phyloP scores from a whole-genome alignment of 2,113 vertebrate species.

The Zeus faber region DNA sequence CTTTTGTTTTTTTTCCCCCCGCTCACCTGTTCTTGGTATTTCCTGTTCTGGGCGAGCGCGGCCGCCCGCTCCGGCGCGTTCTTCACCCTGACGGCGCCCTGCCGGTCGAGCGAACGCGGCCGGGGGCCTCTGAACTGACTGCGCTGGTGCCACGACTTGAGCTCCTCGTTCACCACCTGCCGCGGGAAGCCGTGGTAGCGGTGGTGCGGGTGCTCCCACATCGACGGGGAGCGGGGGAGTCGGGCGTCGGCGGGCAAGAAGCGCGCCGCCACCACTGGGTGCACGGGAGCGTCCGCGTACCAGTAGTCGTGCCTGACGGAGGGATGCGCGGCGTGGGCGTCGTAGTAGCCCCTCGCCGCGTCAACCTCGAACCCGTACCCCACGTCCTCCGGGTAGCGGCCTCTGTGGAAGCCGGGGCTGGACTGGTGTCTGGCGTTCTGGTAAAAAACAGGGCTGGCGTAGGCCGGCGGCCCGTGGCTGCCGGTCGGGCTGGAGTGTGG shows the following conservation, averaged over 20 bases:
- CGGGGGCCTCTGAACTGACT: constrained; percentile 70
- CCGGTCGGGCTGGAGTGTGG: constrained; percentile 34
- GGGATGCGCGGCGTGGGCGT: constrained; percentile 44
- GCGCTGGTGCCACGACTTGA: constrained; percentile 83
- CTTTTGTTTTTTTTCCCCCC: no score
- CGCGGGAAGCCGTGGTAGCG: constrained; percentile 57
- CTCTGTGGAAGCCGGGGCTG: constrained; percentile 45
- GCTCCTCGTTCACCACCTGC: constrained; percentile 79
- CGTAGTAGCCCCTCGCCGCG: constrained; percentile 57
- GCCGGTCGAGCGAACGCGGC: constrained; percentile 82
- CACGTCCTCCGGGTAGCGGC: constrained; percentile 53
- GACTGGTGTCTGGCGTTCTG: constrained; percentile 45
- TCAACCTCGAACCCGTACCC: constrained; percentile 54
- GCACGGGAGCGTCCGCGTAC: constrained; percentile 53
- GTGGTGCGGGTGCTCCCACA: constrained; percentile 71
- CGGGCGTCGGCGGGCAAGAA: constrained; percentile 63
- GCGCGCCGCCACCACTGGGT: constrained; percentile 55
- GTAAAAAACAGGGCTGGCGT: constrained; percentile 46
- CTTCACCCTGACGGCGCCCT: constrained; percentile 74
- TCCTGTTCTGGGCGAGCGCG: constrained; percentile 42
- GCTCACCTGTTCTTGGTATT: constrained; percentile 66
- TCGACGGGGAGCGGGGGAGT: constrained; percentile 70
- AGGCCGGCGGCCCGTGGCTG: constrained; percentile 40
- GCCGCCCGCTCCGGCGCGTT: constrained; percentile 47
- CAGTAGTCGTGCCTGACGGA: constrained; percentile 49